Evolutionary conservation across 2,113 vertebrate species (phyloP), one percentile per base, ranked within the genome.

Genomic region (Tautogolabrus adspersus): DNA sequence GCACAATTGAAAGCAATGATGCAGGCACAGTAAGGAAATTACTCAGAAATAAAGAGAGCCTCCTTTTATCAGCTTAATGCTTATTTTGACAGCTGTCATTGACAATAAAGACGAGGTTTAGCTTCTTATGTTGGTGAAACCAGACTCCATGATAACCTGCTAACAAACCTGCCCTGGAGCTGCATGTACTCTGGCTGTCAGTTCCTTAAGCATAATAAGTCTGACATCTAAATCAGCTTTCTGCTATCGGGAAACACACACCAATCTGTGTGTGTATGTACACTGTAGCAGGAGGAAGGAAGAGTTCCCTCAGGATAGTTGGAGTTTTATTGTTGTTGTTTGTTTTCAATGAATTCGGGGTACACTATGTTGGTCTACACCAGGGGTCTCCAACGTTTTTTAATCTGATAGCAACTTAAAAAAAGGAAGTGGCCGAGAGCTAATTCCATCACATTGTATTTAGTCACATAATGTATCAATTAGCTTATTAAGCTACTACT

Each of bases 91-190:
- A 8, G 34, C 2, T 12, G 15, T 49, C 47, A 49, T 7, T 19
- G 47, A 13, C 7, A 49, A 49, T 49, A 49, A 49, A 49, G 21
- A 26, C n/a, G 26, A 51, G 37, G 60, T 18, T 7, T 10, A 6
- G 18, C 38, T 46, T 11, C 63, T 5, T 8, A 46, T 16, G 8
- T 13, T 49, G 26, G 30, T 59, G 10, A 76, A 61, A 52, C 6
- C 18, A 67, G 21, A 19, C 56, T 19, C 5, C 22, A 44, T 61
- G 34, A 42, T 49, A 51, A 26, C 11, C n/a, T 54, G 22, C 42
- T 66, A 63, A 38, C 47, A 38, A 16, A 52, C 42, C 44, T 51
- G 44, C 44, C 63, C 55, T 51, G 21, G 21, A 51, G 42, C n/a
- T 59, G 30, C 21, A 38, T 51, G 22, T 8, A 40, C 21, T 59